Percentiles rank a stretch among this genome's conserved stretches.
Evolutionary conservation across 2,797 vertebrate genomes (phyloP).

Genomic region (Phalloptychus januarius): DNA sequence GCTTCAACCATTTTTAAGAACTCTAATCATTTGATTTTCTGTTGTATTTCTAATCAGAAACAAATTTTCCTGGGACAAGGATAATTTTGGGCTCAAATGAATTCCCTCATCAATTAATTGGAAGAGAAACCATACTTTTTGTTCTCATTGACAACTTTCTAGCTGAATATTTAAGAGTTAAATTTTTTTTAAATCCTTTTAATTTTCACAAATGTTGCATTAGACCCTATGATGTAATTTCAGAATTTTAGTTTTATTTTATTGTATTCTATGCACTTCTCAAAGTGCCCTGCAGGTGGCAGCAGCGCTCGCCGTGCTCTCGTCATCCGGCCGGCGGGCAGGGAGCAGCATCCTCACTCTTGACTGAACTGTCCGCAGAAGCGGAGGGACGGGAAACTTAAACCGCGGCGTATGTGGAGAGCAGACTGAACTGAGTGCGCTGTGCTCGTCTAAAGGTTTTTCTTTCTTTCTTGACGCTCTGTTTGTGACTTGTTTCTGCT

Average conservation of each 20-base stretch:
- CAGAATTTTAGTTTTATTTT: not conserved
- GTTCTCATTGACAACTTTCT: not conserved
- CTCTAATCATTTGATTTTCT: not conserved
- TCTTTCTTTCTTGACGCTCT: fast-evolving
- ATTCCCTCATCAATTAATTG: not conserved
- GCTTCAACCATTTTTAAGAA: not conserved
- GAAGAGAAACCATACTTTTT: not conserved
- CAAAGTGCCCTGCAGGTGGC: constrained; percentile 57
- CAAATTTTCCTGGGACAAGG: not conserved
- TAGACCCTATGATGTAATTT: too few species aligned
- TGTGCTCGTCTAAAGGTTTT: not conserved
- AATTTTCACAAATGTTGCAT: not conserved
- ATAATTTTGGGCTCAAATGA: not conserved
- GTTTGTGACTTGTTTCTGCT: not conserved
- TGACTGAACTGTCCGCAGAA: constrained; percentile 27
- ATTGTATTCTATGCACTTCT: constrained; percentile 24
- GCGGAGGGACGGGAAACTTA: constrained; percentile 43
- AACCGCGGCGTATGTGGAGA: not conserved
- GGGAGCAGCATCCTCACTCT: constrained; percentile 32
- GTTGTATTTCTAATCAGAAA: not conserved
- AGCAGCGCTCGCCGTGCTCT: constrained; percentile 6
- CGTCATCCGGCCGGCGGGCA: constrained; percentile 15
- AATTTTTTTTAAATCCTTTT: not conserved
- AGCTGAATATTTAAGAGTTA: not conserved
- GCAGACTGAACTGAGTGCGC: constrained; percentile 12